Percentiles rank a stretch among this genome's conserved stretches.
phyloP scores from a whole-genome alignment of 2,113 vertebrate genomes.

The Hippocampus guttulatus region DNA sequence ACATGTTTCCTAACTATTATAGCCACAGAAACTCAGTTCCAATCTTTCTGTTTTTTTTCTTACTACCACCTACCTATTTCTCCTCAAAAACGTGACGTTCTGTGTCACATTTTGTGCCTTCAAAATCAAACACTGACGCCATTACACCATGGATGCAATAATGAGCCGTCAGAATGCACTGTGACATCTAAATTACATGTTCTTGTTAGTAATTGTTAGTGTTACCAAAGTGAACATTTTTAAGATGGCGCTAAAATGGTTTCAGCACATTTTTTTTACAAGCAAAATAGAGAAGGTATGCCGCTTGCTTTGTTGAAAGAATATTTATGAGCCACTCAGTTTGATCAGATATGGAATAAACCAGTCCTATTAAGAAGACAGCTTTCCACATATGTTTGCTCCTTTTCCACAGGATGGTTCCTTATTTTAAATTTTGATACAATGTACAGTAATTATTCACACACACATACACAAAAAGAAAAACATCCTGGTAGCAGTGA shows the following conservation, averaged over 20 bases:
- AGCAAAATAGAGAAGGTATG: background rate
- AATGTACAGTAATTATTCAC: too few relatives aligned
- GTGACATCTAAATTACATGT: background rate
- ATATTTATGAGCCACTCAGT: background rate
- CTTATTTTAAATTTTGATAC: too few relatives aligned
- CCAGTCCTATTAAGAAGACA: too few relatives aligned
- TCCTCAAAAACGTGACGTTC: background rate
- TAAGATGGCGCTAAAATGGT: background rate
- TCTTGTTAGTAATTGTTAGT: background rate
- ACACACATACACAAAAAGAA: too few relatives aligned
- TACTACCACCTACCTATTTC: background rate
- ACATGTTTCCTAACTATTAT: background rate
- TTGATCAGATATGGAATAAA: too few relatives aligned
- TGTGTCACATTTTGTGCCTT: background rate
- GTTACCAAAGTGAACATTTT: background rate
- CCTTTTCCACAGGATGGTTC: too few relatives aligned
- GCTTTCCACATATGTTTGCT: too few relatives aligned
- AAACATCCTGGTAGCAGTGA: too few relatives aligned
- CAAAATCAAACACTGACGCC: background rate
- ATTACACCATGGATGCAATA: background rate
- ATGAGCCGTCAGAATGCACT: background rate
- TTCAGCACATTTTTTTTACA: background rate
- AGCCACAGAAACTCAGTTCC: background rate
- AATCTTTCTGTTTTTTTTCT: background rate
- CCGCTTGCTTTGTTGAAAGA: background rate